phyloP scores from a whole-genome alignment of 1,140 invertebrate genomes.

The Drosophila punjabiensis region DNA sequence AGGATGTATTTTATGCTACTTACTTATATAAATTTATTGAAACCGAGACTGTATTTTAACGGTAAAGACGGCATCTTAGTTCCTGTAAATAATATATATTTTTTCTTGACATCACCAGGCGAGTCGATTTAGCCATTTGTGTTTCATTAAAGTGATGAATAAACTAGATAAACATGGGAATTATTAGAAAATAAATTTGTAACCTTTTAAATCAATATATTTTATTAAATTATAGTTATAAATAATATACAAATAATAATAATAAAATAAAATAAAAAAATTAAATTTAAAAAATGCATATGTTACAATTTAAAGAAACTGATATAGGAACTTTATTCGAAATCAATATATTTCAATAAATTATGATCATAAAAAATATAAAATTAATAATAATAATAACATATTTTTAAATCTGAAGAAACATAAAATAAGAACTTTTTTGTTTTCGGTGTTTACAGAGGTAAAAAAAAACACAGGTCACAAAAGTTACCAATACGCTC shows the following conservation, averaged over 20 bases:
- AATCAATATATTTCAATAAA: too few relatives aligned
- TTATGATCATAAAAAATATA: too few relatives aligned
- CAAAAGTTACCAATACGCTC: slow-evolving; percentile 75
- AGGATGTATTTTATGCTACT: not conserved
- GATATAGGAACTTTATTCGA: not conserved
- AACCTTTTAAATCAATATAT: not conserved
- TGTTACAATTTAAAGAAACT: not conserved
- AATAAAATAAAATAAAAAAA: too few relatives aligned
- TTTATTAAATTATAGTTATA: too few relatives aligned
- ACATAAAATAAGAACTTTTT: not conserved
- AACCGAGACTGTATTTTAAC: not conserved
- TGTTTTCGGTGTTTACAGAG: not conserved
- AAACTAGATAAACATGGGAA: too few relatives aligned
- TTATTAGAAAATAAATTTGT: not conserved
- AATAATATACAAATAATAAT: too few relatives aligned
- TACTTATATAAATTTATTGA: not conserved
- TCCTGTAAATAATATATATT: not conserved
- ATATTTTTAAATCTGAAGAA: not conserved
- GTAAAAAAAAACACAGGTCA: slow-evolving; percentile 30
- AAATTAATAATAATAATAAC: not conserved
- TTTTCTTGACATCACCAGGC: too few relatives aligned
- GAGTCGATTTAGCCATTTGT: not conserved
- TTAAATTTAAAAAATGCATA: too few relatives aligned
- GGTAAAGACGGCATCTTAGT: not conserved
- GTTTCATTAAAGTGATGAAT: not conserved